A percentile compares a stretch with the other conserved stretches of the same genome.
Conservation (phyloP, 2,797 vertebrate genomes). For the Alauda arvensis region DNA sequence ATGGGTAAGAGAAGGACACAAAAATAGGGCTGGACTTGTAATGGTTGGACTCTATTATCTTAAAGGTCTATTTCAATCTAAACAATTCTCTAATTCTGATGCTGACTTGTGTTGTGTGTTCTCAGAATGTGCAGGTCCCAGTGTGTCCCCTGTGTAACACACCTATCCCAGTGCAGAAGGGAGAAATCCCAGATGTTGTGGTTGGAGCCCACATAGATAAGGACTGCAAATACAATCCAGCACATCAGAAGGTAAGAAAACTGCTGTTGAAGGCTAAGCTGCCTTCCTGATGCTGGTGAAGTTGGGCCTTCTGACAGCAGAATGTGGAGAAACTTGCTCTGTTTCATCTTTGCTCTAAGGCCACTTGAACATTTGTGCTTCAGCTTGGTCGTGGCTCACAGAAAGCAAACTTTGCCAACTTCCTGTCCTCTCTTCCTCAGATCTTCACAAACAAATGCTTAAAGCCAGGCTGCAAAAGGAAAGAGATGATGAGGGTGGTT, state of each 20-base stretch:
- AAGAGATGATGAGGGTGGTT: conserved; percentile 86
- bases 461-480: conserved; percentile 87
- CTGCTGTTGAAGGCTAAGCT: neutral
- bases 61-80: neutral
- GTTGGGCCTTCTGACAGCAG: neutral
- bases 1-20: neutral
- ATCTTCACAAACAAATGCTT: conserved; percentile 88
- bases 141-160: conserved; percentile 87
- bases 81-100: neutral
- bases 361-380: rapidly evolving
- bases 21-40: neutral
- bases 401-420: neutral
- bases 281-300: neutral
- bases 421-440: conserved; percentile 57
- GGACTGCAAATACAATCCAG: conserved; percentile 81
- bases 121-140: conserved; percentile 88
- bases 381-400: neutral
- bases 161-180: conserved; percentile 85
- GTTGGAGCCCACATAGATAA: conserved; percentile 90
- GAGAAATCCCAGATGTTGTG: conserved; percentile 86
- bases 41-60: neutral
- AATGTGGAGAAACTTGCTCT: neutral
- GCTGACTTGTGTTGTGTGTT: neutral
- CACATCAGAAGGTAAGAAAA: conserved; percentile 79
- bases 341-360: neutral